Base-by-base conservation (phyloP, 1,140 invertebrate species). In the Asbolus verrucosus region DNA sequence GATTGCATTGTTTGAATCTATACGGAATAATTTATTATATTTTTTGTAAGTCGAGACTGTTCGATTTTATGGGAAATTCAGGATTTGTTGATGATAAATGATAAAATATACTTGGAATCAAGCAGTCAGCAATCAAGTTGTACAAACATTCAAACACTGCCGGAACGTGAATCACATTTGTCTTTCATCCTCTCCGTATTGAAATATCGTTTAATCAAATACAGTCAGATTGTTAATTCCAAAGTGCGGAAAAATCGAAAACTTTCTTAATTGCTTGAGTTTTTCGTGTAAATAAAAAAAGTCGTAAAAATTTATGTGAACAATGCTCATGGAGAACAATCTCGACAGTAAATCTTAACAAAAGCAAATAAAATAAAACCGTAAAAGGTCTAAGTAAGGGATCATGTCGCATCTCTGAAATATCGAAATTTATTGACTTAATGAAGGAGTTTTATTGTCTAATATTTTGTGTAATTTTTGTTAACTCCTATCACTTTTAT, bases 161-260 rank as follows among this genome's bases (percentile, higher is more conserved):
- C 39, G 61, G 39, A 63, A 63, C 33, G 61, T 63, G 61, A 62
- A 63, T 63, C 61, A 63, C 61, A 63, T 63, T 63, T 63, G 61
- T 63, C 61, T 63, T 63, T 63, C 61, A 63, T 63, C 36, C 39
- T 41, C 33, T 15, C 19, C 33, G 30, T 63, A 63, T 41, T 39
- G 61, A 24, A n/a, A 24, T 39, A 63, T 41, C 39, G 61, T 41
- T 63, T 63, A 63, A 63, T 63, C 61, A 63, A 63, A 63, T 9
- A 63, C 16, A 63, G 46, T n/a, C n/a, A 54, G 1, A 54, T 27
- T 54, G 43, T 54, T 54, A 54, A 54, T 54, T 54, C 21, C n/a
- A 6, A 16, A 19, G 21, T 27, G n/a, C 21, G 19, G 19, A 21
- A 27, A 54, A 54, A 54, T 27, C 11, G 21, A 54, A 36, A 36